A percentile compares a stretch with the other conserved stretches of the same genome.
phyloP scores from a whole-genome alignment of 2,113 vertebrate species.

The Ailurus styani region DNA sequence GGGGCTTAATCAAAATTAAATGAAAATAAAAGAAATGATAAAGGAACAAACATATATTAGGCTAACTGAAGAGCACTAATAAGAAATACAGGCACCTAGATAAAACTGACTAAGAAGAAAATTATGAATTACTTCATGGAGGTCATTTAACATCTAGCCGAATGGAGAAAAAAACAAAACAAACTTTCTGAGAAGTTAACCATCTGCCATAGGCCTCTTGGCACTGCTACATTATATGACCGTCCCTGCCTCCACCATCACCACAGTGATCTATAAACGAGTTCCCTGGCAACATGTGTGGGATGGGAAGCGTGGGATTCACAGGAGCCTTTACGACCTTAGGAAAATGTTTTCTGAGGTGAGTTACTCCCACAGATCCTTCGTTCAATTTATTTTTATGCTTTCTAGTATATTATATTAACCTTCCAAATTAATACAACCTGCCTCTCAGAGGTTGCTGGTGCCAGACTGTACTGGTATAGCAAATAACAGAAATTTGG shows the following conservation, averaged over 20 bases:
- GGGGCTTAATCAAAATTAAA: not conserved
- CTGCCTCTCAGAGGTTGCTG: not conserved
- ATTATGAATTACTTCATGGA: not conserved
- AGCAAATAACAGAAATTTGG: not conserved
- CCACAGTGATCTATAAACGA: not conserved
- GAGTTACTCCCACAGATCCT: not conserved
- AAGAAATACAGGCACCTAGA: not conserved
- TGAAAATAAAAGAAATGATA: not conserved
- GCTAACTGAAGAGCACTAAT: not conserved
- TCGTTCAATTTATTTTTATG: not conserved
- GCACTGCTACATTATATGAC: rapidly evolving
- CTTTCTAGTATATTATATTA: not conserved
- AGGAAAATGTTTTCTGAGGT: not conserved
- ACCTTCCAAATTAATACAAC: not conserved
- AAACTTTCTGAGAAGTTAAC: not conserved
- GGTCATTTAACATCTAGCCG: not conserved
- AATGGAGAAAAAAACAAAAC: not conserved
- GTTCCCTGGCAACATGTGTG: not conserved
- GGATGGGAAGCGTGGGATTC: not conserved
- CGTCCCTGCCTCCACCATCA: not conserved
- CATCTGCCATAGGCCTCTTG: not conserved
- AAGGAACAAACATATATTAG: not conserved
- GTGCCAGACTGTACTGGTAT: not conserved
- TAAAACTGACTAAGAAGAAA: not conserved
- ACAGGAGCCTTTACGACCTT: not conserved